Evolutionary conservation across 2,113 vertebrate genomes (phyloP).

Genomic region (Peromyscus leucopus): DNA sequence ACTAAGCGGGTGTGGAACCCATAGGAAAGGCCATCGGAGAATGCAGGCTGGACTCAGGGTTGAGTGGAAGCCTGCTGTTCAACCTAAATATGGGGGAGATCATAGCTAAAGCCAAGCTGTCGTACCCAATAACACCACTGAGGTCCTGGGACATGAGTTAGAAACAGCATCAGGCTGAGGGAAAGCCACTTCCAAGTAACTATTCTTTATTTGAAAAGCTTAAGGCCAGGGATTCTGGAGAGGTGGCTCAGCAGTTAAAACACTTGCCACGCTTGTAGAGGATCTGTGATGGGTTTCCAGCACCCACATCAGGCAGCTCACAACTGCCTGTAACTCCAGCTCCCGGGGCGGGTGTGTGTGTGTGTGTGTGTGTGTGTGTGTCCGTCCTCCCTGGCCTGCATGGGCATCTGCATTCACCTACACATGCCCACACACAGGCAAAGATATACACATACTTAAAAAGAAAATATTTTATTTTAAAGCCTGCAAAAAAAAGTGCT

Average conservation of each 20-base stretch:
- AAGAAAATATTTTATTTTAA: neutral
- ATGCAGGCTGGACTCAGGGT: neutral
- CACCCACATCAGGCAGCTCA: neutral
- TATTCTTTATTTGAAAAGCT: neutral
- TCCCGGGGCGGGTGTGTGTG: neutral
- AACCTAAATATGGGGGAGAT: neutral
- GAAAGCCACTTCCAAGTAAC: neutral
- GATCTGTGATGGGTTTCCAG: neutral
- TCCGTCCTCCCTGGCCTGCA: neutral
- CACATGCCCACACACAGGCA: neutral
- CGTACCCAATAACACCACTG: neutral
- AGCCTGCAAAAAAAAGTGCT: neutral
- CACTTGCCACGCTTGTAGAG: neutral
- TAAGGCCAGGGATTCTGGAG: neutral
- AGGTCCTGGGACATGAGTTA: neutral
- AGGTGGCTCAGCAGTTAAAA: neutral
- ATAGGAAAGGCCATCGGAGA: neutral
- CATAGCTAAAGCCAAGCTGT: neutral
- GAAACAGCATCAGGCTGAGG: neutral
- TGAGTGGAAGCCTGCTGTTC: neutral
- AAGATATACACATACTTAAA: neutral
- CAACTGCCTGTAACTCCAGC: neutral
- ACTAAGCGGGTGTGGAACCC: neutral
- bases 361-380: too few relatives aligned
- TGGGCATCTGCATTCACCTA: neutral